A percentile compares a stretch with the other conserved stretches of the same genome.
Conservation (phyloP, 2,113 vertebrate species). For the Ictalurus furcatus region DNA sequence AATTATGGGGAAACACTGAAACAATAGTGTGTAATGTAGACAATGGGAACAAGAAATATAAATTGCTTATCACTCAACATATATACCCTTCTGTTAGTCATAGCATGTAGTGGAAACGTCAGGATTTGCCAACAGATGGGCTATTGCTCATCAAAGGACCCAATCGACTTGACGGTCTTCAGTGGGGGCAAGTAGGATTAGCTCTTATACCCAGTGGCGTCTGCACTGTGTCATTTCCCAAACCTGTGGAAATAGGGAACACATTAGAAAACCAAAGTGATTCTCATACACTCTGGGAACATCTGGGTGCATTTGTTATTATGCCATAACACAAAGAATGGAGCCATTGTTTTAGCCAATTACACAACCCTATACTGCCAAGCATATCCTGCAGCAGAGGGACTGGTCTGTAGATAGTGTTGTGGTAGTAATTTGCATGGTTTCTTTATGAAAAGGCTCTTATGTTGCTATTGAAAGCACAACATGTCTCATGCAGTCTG, state of each 20-base stretch:
- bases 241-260: slow-evolving; percentile 69
- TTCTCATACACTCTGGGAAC: slow-evolving; percentile 62
- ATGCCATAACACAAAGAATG: slow-evolving; percentile 68
- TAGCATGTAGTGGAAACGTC: slow-evolving; percentile 23
- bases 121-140: slow-evolving; percentile 29
- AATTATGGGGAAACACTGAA: slow-evolving; percentile 36
- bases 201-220: slow-evolving; percentile 51
- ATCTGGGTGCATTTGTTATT: slow-evolving; percentile 70
- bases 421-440: slow-evolving; percentile 51
- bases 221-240: slow-evolving; percentile 66
- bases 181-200: slow-evolving; percentile 45
- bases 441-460: slow-evolving; percentile 48
- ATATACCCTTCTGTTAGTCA: slow-evolving; percentile 4
- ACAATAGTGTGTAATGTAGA: slow-evolving; percentile 10
- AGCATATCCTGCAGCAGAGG: slow-evolving; percentile 58
- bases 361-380: slow-evolving; percentile 62
- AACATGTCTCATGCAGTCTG: slow-evolving; percentile 36
- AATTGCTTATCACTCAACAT: slow-evolving; percentile 9
- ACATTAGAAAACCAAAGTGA: slow-evolving; percentile 62
- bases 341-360: slow-evolving; percentile 72
- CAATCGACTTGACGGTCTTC: slow-evolving; percentile 23
- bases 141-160: slow-evolving; percentile 21
- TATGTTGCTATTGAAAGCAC: slow-evolving; percentile 46
- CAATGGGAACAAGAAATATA: background rate
- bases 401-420: slow-evolving; percentile 35